These are phyloP conservation scores for Labroides dimidiatus DNA, from an alignment of 2,797 vertebrate species.

Conservation along the genomic window DNA sequence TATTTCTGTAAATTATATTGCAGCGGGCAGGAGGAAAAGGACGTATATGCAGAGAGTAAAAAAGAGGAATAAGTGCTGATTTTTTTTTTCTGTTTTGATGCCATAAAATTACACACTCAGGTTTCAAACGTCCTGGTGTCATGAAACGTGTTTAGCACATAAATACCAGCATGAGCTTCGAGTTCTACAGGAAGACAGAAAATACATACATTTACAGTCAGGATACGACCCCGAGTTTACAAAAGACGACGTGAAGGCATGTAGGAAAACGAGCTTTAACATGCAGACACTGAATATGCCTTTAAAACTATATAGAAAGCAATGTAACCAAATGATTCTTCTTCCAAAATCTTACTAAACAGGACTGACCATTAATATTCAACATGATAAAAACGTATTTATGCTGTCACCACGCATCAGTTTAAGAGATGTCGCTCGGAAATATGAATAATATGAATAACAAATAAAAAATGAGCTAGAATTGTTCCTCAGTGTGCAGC, in stretches of 20 bases:
- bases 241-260: slow-evolving; percentile 10
- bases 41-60: slow-evolving; percentile 47
- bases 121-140: slow-evolving; percentile 42
- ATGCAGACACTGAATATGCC: slow-evolving; percentile 13
- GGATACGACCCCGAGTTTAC: slow-evolving; percentile 32
- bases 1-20: slow-evolving; percentile 58
- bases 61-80: slow-evolving; percentile 50
- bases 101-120: slow-evolving; percentile 55
- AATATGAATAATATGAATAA: slow-evolving; percentile 36
- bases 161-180: slow-evolving; percentile 31
- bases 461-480: slow-evolving; percentile 31
- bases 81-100: slow-evolving; percentile 57
- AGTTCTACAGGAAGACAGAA: slow-evolving; percentile 15
- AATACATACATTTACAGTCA: slow-evolving; percentile 24
- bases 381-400: slow-evolving; percentile 15
- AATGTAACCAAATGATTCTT: background rate
- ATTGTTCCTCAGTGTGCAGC: slow-evolving; percentile 30
- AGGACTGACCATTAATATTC: slow-evolving; percentile 19
- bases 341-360: background rate
- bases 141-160: slow-evolving; percentile 42
- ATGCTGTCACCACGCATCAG: slow-evolving; percentile 27
- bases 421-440: slow-evolving; percentile 4
- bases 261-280: slow-evolving; percentile 10
- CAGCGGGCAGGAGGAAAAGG: slow-evolving; percentile 60
- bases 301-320: slow-evolving; percentile 17